A percentile compares a stretch with the other conserved stretches of the same genome.
Conservation (phyloP, 2,113 vertebrate genomes). For the Ia io region DNA sequence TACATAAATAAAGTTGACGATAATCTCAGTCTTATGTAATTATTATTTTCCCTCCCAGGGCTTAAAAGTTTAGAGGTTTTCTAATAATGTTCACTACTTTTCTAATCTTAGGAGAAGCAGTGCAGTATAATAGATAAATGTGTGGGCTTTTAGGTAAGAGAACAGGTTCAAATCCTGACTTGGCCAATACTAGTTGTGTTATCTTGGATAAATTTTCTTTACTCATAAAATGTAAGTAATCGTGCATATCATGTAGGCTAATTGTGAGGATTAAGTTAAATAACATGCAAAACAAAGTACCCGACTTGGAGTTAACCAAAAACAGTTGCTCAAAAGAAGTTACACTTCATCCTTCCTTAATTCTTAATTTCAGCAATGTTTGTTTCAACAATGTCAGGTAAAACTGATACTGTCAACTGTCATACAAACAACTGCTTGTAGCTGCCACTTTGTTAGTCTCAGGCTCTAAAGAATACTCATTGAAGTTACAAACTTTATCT, state of each 20-base stretch:
- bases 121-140: not conserved
- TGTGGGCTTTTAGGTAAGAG: not conserved
- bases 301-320: not conserved
- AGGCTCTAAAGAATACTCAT: not conserved
- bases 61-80: not conserved
- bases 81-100: not conserved
- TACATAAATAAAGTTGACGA: not conserved
- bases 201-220: not conserved
- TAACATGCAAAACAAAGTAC: not conserved
- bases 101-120: not conserved
- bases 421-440: not conserved
- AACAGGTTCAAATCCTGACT: not conserved
- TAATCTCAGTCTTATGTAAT: conserved; percentile 2
- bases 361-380: not conserved
- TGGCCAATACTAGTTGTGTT: not conserved
- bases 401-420: not conserved
- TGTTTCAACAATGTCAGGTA: not conserved
- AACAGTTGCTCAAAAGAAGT: not conserved
- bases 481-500: not conserved
- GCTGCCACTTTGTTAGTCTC: not conserved
- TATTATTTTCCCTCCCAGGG: not conserved
- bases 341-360: not conserved
- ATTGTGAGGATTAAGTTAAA: not conserved
- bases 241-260: not conserved
- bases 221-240: not conserved